Evolutionary conservation across 1,140 invertebrate species (phyloP).

Genomic region (Agrilus planipennis): DNA sequence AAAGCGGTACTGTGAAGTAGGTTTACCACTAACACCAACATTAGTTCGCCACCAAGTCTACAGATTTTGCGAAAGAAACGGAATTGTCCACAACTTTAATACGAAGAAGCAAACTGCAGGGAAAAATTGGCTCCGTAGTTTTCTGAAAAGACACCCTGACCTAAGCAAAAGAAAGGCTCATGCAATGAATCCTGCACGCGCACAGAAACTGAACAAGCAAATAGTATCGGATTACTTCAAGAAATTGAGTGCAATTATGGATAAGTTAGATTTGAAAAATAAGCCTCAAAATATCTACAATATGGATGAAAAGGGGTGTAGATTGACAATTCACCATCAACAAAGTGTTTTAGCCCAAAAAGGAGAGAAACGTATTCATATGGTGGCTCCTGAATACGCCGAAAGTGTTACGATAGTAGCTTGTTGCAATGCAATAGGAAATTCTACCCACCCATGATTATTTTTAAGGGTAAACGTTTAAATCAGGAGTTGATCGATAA

Average conservation of each 20-base stretch:
- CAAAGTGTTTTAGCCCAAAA: conserved; percentile 25
- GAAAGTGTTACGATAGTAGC: conserved; percentile 31
- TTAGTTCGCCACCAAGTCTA: too few species aligned
- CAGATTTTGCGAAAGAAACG: too few species aligned
- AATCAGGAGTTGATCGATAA: conserved; percentile 13
- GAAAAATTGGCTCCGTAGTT: conserved; percentile 5
- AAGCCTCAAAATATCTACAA: conserved; percentile 30
- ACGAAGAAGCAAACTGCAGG: conserved; percentile 7
- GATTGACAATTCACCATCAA: conserved; percentile 20
- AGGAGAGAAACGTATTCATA: conserved; percentile 26
- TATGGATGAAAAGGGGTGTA: conserved; percentile 30
- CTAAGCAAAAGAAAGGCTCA: conserved; percentile 23
- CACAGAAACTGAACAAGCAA: conserved; percentile 28
- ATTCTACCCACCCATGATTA: conserved; percentile 13
- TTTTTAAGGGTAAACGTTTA: conserved; percentile 21
- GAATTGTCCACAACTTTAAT: too few species aligned
- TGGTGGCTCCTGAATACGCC: conserved; percentile 27
- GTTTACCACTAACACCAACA: too few species aligned
- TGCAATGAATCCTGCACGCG: conserved; percentile 26
- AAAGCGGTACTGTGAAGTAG: too few species aligned
- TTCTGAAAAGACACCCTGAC: conserved; percentile 8
- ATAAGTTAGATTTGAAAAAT: conserved; percentile 12
- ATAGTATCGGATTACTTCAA: conserved; percentile 28
- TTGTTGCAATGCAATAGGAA: conserved; percentile 14
- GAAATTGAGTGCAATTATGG: conserved; percentile 20